These are phyloP conservation scores for Volucella inflata DNA, from an alignment of 2,888 invertebrate genomes.

Conservation along the genomic window DNA sequence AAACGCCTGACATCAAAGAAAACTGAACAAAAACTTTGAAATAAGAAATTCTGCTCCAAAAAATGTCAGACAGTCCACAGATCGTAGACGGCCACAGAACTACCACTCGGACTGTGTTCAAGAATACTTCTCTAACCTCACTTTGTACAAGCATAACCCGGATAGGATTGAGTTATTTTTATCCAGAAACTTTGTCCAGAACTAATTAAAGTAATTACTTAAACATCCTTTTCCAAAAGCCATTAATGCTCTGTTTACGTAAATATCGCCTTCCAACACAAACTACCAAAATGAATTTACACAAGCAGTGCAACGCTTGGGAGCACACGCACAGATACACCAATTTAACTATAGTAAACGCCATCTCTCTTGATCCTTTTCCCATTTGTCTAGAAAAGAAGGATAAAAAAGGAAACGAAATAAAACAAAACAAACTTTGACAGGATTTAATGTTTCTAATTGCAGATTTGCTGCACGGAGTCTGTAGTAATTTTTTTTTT, in stretches of 20 bases:
- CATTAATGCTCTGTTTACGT: constrained; percentile 65
- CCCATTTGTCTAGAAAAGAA: constrained; percentile 13
- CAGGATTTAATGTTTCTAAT: constrained; percentile 67
- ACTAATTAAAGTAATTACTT: constrained; percentile 77
- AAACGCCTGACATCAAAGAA: background rate
- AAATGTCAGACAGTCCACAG: constrained; percentile 11
- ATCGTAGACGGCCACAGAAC: constrained; percentile 3
- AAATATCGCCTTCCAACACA: constrained; percentile 17
- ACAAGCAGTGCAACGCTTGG: background rate
- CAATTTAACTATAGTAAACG: background rate
- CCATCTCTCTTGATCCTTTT: constrained; percentile 24
- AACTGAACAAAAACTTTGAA: background rate
- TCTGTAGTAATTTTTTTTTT: constrained; percentile 31
- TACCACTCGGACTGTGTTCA: background rate
- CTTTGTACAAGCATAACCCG: constrained; percentile 34
- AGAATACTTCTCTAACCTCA: constrained; percentile 5
- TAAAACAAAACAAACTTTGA: constrained; percentile 16
- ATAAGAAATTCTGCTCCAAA: constrained; percentile 21
- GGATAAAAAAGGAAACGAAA: too few species aligned
- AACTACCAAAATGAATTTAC: constrained; percentile 23
- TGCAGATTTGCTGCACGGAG: constrained; percentile 46
- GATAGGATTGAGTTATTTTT: constrained; percentile 63
- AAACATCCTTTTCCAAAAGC: constrained; percentile 69
- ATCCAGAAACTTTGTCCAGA: constrained; percentile 72
- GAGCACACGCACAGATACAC: background rate